Evolutionary conservation across 2,797 vertebrate species (phyloP), one percentile per base, ranked within the genome.

Genomic region (Gymnothorax reevesii): DNA sequence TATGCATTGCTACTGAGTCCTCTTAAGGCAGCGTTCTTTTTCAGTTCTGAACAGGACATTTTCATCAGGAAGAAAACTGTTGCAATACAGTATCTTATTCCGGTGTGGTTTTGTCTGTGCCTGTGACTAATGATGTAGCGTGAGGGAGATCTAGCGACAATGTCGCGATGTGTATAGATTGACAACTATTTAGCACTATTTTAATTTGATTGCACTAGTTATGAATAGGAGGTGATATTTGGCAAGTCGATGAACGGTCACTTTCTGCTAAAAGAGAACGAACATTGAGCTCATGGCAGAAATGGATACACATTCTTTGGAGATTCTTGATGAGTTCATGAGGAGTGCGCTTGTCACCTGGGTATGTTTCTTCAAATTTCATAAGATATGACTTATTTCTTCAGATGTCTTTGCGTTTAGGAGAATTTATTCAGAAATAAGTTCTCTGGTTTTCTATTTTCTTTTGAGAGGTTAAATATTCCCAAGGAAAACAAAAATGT

Each of bases 251-350:
- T 42, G 27, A 4, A 55, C 55, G 57, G 8, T 27, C 42, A 7
- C 71, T 25, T 33, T 59, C 15, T 62, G 59, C 52, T 22, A 84
- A 82, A 52, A 22, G 20, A 60, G 27, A n/a, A 87, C 57, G 62
- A 7, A 84, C 49, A 64, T 75, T 66, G 86, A 87, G 57, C 49
- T 62, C 90, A 83, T 90, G 90, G 92, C 90, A 87, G 90, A 90
- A 90, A 96, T 96, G 95, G 95, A 95, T 89, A 93, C 89, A 22
- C 90, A 89, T 91, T 91, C 94, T 86, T 93, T 93, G 93, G 95
- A 96, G 90, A 95, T 93, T 91, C 93, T 97, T 93, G 94, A 96
- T 85, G 96, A 95, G 88, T 97, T 97, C 93, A 95, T 96, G 95
- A 94, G 90, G 88, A 95, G 95, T 89, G 93, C 95, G 86, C 89